Percentiles rank a stretch among this genome's conserved stretches.
Evolutionary conservation across 2,113 vertebrate species (phyloP).

Genomic region (Galemys pyrenaicus): DNA sequence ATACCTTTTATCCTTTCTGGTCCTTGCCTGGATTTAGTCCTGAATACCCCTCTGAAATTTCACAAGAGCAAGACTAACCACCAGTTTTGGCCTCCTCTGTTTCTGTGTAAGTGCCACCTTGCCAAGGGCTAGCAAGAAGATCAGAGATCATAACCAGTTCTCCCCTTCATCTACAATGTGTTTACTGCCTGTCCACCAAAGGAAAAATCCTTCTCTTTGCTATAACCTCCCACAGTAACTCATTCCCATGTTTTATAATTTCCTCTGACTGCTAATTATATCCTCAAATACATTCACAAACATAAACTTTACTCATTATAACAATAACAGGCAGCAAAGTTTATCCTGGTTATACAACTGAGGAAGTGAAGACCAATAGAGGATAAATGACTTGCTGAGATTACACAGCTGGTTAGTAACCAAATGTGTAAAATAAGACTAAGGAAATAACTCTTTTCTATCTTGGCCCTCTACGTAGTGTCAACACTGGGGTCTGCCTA

Average conservation of each 20-base stretch:
- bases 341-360: conserved; percentile 9
- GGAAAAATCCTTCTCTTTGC: conserved; percentile 9
- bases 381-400: background rate
- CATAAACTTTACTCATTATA: conserved; percentile 21
- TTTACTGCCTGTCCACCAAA: background rate
- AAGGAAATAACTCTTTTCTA: conserved; percentile 18
- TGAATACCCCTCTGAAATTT: conserved; percentile 31
- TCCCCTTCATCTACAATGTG: conserved; percentile 10
- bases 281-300: background rate
- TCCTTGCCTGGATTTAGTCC: background rate
- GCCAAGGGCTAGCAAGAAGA: background rate
- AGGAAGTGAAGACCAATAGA: background rate
- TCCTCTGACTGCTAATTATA: background rate
- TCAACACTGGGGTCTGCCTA: background rate
- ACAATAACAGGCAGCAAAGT: background rate
- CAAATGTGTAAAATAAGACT: background rate
- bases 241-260: background rate
- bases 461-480: background rate
- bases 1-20: background rate
- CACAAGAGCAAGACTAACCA: background rate
- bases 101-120: conserved; percentile 40
- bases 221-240: background rate
- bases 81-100: background rate
- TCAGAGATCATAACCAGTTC: background rate
- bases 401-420: conserved; percentile 8